Percentiles rank a stretch among this genome's conserved stretches.
Evolutionary conservation across 2,797 vertebrate species (phyloP).

Genomic region (Crocidura indochinensis): DNA sequence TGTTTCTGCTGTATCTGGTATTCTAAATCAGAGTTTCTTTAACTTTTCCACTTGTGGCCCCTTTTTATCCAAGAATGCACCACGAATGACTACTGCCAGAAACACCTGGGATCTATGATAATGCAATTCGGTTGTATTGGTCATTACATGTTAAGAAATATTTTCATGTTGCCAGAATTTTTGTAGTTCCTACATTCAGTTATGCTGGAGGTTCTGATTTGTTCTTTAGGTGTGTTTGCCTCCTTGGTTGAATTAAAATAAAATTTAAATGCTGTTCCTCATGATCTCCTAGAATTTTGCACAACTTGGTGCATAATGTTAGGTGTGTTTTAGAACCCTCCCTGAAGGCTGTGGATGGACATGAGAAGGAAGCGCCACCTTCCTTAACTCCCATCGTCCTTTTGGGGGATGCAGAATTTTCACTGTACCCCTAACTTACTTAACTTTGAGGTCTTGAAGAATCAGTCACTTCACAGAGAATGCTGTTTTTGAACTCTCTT

Average conservation of each 20-base stretch:
- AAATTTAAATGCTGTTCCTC: constrained; percentile 68
- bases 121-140: too few relatives aligned
- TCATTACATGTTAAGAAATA: too few relatives aligned
- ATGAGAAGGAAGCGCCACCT: constrained; percentile 48
- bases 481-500: constrained; percentile 7
- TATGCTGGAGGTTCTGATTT: neutral
- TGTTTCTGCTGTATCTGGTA: constrained; percentile 71
- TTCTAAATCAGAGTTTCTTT: constrained; percentile 17
- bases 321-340: constrained; percentile 41
- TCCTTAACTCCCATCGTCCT: neutral
- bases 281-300: neutral
- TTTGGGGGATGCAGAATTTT: neutral
- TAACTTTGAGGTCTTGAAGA: neutral
- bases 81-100: too few relatives aligned
- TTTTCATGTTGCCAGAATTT: too few relatives aligned
- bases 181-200: too few relatives aligned
- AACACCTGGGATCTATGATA: too few relatives aligned
- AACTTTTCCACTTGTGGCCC: too few relatives aligned
- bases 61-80: too few relatives aligned
- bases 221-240: constrained; percentile 80
- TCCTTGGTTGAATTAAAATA: constrained; percentile 60
- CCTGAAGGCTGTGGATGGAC: constrained; percentile 61
- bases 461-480: neutral
- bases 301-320: constrained; percentile 70
- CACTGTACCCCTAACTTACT: neutral